These are phyloP conservation scores for Iphiclides podalirius DNA, from an alignment of 2,888 invertebrate species.

Conservation along the genomic window DNA sequence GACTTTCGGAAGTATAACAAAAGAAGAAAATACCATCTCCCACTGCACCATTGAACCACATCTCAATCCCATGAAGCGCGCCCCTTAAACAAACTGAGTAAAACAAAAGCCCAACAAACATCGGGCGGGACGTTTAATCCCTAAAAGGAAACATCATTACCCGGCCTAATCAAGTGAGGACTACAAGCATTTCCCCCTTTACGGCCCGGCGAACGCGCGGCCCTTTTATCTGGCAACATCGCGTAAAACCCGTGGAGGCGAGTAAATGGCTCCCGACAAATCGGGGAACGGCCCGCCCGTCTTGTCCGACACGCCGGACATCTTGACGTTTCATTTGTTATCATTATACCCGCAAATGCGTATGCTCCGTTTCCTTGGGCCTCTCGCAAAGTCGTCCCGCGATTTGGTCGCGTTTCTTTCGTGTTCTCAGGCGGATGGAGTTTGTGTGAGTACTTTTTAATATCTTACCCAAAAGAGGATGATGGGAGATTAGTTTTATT, in stretches of 20 bases:
- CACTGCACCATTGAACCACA: no score
- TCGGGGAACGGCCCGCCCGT: constrained; percentile 30
- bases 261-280: constrained; percentile 36
- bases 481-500: no score
- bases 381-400: neutral
- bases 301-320: constrained; percentile 35
- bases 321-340: constrained; percentile 27
- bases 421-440: no score
- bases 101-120: constrained; percentile 20
- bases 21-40: no score
- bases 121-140: constrained; percentile 42
- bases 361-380: constrained; percentile 9
- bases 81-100: constrained; percentile 18
- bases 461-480: no score
- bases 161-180: constrained; percentile 61
- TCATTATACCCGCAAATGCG: constrained; percentile 17
- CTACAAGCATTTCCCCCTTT: constrained; percentile 52
- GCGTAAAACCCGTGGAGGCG: constrained; percentile 50
- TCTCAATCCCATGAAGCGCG: constrained; percentile 9
- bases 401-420: neutral
- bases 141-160: constrained; percentile 49
- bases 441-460: no score
- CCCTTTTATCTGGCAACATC: constrained; percentile 62
- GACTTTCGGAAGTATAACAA: no score
- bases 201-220: constrained; percentile 46